Evolutionary conservation across 2,888 invertebrate genomes (phyloP).

Genomic region (Macrosoma leucophasiata): DNA sequence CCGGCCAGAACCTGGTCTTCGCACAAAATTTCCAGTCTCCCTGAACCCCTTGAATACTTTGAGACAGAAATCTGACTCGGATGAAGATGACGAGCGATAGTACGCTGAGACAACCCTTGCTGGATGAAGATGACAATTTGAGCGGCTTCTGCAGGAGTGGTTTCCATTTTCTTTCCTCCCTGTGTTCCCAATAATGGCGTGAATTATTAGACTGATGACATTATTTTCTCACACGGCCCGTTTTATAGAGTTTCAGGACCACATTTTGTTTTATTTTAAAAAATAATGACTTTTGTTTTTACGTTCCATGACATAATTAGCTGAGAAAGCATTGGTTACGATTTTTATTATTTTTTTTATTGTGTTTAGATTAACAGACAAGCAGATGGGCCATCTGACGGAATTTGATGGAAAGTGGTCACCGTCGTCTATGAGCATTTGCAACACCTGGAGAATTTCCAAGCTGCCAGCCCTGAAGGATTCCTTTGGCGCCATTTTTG

Average conservation of each 20-base stretch:
- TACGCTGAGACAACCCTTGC: conserved; percentile 6
- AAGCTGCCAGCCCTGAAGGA: too few relatives aligned
- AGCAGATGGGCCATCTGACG: too few relatives aligned
- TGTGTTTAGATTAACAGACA: too few relatives aligned
- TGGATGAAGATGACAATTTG: conserved; percentile 3
- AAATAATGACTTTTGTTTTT: neutral
- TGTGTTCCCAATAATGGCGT: too few relatives aligned
- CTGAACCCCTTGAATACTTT: conserved; percentile 4
- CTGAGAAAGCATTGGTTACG: neutral
- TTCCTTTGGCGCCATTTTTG: too few relatives aligned
- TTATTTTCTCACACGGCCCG: neutral
- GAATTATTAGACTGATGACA: neutral
- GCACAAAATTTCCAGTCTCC: conserved; percentile 16
- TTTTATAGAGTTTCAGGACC: neutral
- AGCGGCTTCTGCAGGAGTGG: conserved; percentile 7
- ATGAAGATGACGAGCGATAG: conserved; percentile 6
- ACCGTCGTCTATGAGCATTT: too few relatives aligned
- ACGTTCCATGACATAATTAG: neutral
- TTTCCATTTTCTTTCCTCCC: neutral
- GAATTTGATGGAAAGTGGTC: too few relatives aligned
- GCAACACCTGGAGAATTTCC: too few relatives aligned
- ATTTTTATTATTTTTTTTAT: too few relatives aligned
- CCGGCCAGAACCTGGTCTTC: conserved; percentile 14
- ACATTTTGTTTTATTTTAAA: neutral
- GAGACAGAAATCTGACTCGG: conserved; percentile 7